phyloP scores from a whole-genome alignment of 2,888 invertebrate genomes.

The Sturmia bella region DNA sequence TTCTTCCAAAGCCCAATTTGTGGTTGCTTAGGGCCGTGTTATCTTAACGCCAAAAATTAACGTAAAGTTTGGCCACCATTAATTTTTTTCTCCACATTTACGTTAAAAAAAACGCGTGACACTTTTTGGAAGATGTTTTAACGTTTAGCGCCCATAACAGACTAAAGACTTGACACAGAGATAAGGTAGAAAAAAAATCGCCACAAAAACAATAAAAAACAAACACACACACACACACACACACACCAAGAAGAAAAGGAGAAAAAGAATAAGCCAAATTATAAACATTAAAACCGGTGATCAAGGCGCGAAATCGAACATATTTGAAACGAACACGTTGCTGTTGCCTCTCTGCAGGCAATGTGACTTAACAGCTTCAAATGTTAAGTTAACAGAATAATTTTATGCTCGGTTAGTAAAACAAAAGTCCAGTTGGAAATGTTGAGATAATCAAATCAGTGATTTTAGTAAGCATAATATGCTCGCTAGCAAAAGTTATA shows the following conservation, averaged over 20 bases:
- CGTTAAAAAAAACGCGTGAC: constrained; percentile 56
- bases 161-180: constrained; percentile 63
- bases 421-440: too few species aligned
- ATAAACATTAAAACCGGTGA: constrained; percentile 64
- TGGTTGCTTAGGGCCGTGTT: too few species aligned
- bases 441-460: too few species aligned
- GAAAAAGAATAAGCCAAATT: constrained; percentile 30
- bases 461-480: too few species aligned
- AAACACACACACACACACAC: constrained; percentile 1
- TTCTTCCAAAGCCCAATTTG: too few species aligned
- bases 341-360: not conserved
- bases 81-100: not conserved
- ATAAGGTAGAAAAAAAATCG: constrained; percentile 64
- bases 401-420: too few species aligned
- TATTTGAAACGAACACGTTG: constrained; percentile 23
- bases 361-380: not conserved
- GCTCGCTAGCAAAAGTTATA: too few species aligned
- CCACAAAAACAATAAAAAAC: constrained; percentile 46
- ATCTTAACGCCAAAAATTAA: constrained; percentile 26
- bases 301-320: constrained; percentile 40
- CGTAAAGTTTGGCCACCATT: constrained; percentile 40
- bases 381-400: constrained; percentile 9
- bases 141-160: constrained; percentile 68
- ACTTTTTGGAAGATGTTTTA: constrained; percentile 61
- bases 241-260: constrained; percentile 34